Conservation (phyloP, 1,140 invertebrate species). For the Drosophila tani region DNA sequence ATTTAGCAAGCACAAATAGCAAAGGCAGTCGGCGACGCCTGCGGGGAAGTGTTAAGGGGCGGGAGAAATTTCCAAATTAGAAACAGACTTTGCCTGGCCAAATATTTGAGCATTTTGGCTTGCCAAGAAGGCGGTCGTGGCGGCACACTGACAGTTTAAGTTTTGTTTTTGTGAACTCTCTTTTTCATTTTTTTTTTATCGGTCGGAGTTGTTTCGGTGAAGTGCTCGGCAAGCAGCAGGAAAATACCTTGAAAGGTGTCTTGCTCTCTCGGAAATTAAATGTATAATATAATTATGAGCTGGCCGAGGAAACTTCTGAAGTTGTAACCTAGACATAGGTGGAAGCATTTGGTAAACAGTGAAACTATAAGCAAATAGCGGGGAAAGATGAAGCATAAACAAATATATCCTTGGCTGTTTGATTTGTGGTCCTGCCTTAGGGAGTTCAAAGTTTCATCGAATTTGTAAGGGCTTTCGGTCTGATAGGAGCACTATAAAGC, state of each 20-base stretch:
- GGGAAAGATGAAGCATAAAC: not conserved
- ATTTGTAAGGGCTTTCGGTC: not conserved
- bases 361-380: conserved; percentile 18
- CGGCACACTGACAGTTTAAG: conserved; percentile 34
- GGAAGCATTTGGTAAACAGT: conserved; percentile 36
- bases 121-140: conserved; percentile 14
- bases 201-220: conserved; percentile 7
- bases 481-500: not conserved
- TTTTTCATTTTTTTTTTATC: conserved; percentile 9
- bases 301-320: conserved; percentile 29
- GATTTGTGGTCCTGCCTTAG: conserved; percentile 2
- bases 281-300: conserved; percentile 39
- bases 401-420: conserved; percentile 12
- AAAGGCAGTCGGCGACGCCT: conserved; percentile 15
- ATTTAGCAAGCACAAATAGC: conserved; percentile 63
- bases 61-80: conserved; percentile 59
- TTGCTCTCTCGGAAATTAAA: conserved; percentile 31
- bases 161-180: conserved; percentile 34
- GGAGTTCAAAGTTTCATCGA: conserved; percentile 12
- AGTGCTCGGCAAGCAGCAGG: conserved; percentile 39
- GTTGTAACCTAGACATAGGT: conserved; percentile 4
- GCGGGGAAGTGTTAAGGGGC: conserved; percentile 25
- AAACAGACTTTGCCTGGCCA: conserved; percentile 60
- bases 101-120: conserved; percentile 60
- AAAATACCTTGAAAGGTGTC: conserved; percentile 35